Evolutionary conservation across 2,797 vertebrate genomes (phyloP).

Genomic region (Podargus strigoides): DNA sequence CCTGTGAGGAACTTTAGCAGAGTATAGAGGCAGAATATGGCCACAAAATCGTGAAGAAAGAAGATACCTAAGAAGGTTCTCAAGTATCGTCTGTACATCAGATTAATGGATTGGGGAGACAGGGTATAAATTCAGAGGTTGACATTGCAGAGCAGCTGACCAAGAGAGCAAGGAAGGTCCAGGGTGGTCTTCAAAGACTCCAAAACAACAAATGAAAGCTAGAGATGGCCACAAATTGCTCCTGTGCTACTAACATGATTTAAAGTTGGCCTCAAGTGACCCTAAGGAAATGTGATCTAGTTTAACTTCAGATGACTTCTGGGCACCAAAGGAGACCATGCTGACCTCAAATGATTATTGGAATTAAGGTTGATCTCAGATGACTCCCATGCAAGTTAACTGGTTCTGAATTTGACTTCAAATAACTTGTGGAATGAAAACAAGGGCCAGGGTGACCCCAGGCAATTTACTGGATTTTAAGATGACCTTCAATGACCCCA

Average conservation of each 20-base stretch:
- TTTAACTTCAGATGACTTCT: neutral
- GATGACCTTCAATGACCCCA: neutral
- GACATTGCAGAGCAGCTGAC: neutral
- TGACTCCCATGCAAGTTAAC: neutral
- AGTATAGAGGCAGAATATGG: neutral
- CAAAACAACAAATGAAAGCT: neutral
- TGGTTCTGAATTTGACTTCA: neutral
- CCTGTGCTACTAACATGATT: neutral
- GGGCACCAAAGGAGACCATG: neutral
- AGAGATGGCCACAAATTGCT: neutral
- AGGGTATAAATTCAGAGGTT: neutral
- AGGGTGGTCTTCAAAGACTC: neutral
- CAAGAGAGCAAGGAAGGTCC: neutral
- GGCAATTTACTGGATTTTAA: neutral
- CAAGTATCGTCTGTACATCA: neutral
- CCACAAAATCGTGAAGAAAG: neutral
- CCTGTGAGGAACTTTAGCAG: neutral
- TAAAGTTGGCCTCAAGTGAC: neutral
- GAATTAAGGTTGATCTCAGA: neutral
- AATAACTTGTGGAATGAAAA: neutral
- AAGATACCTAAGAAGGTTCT: neutral
- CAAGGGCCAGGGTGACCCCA: neutral
- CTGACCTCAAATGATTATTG: neutral
- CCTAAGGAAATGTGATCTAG: neutral
- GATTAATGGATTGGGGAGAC: neutral